Conservation (phyloP, 2,888 invertebrate genomes). For the Myopa tessellatipennis region DNA sequence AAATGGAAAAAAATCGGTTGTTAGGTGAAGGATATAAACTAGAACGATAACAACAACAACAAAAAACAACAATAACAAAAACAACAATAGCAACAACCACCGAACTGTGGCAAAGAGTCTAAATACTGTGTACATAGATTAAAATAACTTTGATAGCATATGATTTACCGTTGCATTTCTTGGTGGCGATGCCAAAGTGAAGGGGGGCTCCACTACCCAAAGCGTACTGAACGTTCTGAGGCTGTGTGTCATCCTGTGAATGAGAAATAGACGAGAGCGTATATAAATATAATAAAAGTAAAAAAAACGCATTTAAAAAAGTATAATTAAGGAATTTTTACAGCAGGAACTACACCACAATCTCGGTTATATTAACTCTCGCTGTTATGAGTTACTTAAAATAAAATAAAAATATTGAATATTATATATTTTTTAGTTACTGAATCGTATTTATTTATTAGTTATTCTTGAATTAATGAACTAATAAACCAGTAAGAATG, state of each 20-base stretch:
- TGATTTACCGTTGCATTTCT: constrained; percentile 51
- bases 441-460: no score
- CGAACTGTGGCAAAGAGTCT: not conserved
- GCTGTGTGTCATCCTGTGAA: constrained; percentile 54
- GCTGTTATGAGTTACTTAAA: no score
- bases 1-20: constrained; percentile 48
- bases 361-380: no score
- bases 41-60: constrained; percentile 36
- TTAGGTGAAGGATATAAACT: constrained; percentile 48
- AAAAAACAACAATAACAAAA: not conserved
- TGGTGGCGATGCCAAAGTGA: constrained; percentile 51
- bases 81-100: constrained; percentile 10
- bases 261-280: no score
- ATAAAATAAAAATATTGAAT: no score
- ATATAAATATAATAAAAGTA: no score
- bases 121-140: not conserved
- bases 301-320: no score
- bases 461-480: no score
- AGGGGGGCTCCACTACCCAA: constrained; percentile 51
- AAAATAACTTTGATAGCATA: not conserved
- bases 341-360: no score
- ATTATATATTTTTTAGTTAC: no score
- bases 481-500: no score
- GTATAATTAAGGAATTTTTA: no score
- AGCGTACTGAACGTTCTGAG: constrained; percentile 52